These are phyloP conservation scores for Polymixis flavicincta DNA, from an alignment of 2,888 invertebrate species.

Conservation along the genomic window DNA sequence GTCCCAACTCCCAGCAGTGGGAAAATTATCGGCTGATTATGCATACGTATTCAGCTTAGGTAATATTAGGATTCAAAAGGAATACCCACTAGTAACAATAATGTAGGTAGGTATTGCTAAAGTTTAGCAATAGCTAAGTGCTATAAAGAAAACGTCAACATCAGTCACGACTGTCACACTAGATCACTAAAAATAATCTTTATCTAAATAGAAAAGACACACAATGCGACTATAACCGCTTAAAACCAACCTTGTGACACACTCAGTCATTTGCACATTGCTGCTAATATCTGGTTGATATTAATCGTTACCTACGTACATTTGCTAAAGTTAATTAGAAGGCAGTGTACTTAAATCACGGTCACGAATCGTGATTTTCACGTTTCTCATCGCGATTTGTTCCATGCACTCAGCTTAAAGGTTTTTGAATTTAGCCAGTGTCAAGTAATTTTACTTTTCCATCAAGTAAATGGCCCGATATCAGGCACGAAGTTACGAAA, in stretches of 20 bases:
- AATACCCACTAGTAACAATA: background rate
- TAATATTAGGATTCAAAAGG: no score
- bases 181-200: background rate
- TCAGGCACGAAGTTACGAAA: no score
- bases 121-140: background rate
- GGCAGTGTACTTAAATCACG: conserved; percentile 7
- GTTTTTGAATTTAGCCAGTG: no score
- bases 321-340: background rate
- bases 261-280: conserved; percentile 8
- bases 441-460: no score
- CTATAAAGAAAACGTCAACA: background rate
- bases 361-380: conserved; percentile 9
- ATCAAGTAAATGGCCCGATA: no score
- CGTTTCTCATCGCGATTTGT: background rate
- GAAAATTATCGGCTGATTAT: no score
- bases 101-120: background rate
- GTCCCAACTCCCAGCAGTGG: no score
- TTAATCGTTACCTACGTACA: no score
- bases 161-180: background rate
- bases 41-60: no score
- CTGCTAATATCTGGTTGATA: background rate
- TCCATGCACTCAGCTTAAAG: no score
- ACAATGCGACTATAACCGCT: conserved; percentile 18
- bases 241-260: conserved; percentile 21
- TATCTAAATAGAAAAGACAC: conserved; percentile 9